These are phyloP conservation scores for Stenurella melanura DNA, from an alignment of 2,888 invertebrate genomes.

Conservation along the genomic window DNA sequence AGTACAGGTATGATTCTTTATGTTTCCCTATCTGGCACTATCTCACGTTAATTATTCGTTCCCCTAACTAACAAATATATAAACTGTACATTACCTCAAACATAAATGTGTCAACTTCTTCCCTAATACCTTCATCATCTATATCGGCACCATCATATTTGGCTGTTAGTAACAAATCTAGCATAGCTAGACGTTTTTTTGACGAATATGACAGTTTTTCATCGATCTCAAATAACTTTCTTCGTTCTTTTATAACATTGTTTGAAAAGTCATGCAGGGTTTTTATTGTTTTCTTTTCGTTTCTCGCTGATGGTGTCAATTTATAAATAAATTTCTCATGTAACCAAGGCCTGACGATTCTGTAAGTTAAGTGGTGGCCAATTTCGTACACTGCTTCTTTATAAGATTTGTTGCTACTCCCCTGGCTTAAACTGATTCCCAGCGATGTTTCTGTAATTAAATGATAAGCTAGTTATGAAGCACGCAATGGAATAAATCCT, in stretches of 20 bases:
- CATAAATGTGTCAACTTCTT: slow-evolving; percentile 79
- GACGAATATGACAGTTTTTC: slow-evolving; percentile 37
- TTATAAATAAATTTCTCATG: slow-evolving; percentile 27
- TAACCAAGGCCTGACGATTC: slow-evolving; percentile 50
- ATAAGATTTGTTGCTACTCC: slow-evolving; percentile 36
- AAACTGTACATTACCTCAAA: slow-evolving; percentile 73
- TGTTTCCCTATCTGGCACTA: no score
- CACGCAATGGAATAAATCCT: no score
- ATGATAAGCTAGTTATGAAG: neutral
- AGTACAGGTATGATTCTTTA: no score
- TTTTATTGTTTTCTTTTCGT: slow-evolving; percentile 24
- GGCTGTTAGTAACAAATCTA: slow-evolving; percentile 76
- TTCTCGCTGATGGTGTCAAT: neutral
- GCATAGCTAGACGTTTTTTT: slow-evolving; percentile 74
- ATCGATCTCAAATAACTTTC: slow-evolving; percentile 18
- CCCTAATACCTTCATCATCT: slow-evolving; percentile 75
- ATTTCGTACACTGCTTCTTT: slow-evolving; percentile 49
- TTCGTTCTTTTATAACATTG: slow-evolving; percentile 48
- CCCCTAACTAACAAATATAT: no score
- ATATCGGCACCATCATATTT: slow-evolving; percentile 73
- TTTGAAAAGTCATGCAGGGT: slow-evolving; percentile 48
- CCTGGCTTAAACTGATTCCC: slow-evolving; percentile 64
- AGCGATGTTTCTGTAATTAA: slow-evolving; percentile 48
- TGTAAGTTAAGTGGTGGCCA: slow-evolving; percentile 40
- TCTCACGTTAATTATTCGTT: no score